Conservation (phyloP, 2,797 vertebrate species). For the Numenius phaeopus region DNA sequence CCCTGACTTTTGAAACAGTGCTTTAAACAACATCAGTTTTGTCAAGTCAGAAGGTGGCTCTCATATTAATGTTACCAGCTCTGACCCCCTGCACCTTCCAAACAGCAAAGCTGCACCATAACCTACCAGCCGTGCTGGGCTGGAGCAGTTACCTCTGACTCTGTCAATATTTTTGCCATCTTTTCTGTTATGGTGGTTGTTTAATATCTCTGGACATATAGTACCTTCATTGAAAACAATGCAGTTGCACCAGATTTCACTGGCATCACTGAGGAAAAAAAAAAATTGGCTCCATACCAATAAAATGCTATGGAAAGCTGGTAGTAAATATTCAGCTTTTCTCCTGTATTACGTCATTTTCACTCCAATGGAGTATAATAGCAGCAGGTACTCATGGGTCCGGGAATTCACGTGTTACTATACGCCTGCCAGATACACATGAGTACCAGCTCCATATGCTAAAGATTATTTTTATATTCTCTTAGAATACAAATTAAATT, state of each 20-base stretch:
- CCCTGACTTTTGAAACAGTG: not conserved
- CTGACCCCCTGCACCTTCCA: not conserved
- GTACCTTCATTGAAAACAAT: not conserved
- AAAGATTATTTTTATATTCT: not conserved
- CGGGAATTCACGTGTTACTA: not conserved
- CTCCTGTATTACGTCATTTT: not conserved
- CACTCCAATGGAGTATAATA: not conserved
- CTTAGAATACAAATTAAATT: slow-evolving; percentile 14
- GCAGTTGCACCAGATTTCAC: not conserved
- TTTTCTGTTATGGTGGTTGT: not conserved
- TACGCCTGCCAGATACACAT: not conserved
- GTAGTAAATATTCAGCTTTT: slow-evolving; percentile 17
- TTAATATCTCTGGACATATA: not conserved
- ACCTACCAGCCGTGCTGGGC: not conserved
- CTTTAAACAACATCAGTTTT: not conserved
- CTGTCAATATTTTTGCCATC: not conserved
- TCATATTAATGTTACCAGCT: not conserved
- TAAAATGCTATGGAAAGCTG: not conserved
- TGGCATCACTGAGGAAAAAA: not conserved
- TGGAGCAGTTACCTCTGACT: not conserved
- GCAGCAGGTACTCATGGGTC: not conserved
- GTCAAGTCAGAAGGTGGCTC: not conserved
- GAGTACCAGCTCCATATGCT: not conserved
- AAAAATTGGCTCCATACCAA: not conserved
- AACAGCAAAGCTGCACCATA: not conserved